Base-by-base conservation (phyloP, 2,113 vertebrate genomes). In the Rhinoptilus africanus region DNA sequence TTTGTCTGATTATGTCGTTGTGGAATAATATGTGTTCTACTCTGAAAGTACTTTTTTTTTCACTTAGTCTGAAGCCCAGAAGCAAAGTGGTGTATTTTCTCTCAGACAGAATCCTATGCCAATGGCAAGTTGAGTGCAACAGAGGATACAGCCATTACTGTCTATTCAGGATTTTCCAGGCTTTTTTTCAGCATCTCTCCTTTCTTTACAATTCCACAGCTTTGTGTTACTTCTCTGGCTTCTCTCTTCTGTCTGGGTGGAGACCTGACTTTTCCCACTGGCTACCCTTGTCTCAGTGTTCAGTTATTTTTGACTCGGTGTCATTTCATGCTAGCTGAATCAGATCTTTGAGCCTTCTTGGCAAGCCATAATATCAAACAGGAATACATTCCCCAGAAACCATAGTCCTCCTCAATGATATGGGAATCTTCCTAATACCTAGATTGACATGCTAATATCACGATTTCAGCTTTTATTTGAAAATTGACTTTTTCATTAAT, bases 121-220 rank as follows among this genome's bases (percentile, higher is more conserved):
- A 69, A 19, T 23, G 34, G 28, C 22, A 75, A 45, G 16, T 14
- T 5, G 3, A 11, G 10, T 59, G 24, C 2, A 8, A 34, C 20
- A 28, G 5, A 59, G 17, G 6, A 19, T 59, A 26, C 3, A 47
- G 24, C 3, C 2, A 0, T 23, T 80, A 34, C 21, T 51, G 8
- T 28, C 27, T 39, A 15, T 64, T 81, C 3, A 2, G 20, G 34
- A 53, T 14, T 32, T 27, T 35, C 12, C 28, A 16, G 5, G 4
- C 10, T 48, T 30, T 54, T 4, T 60, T 76, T 24, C 30, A 26
- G 13, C 21, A 56, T 35, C 32, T 68, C 51, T 47, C 26, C 10
- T 50, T 79, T 88, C 59, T 66, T 73, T 74, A 5, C 11, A 45
- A 3, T 62, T 53, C 41, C 37, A 15, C 34, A 57, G 8, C 21